Evolutionary conservation across 2,797 vertebrate genomes (phyloP), one percentile per base, ranked within the genome.

Genomic region (Rhadinocentrus ornatus): DNA sequence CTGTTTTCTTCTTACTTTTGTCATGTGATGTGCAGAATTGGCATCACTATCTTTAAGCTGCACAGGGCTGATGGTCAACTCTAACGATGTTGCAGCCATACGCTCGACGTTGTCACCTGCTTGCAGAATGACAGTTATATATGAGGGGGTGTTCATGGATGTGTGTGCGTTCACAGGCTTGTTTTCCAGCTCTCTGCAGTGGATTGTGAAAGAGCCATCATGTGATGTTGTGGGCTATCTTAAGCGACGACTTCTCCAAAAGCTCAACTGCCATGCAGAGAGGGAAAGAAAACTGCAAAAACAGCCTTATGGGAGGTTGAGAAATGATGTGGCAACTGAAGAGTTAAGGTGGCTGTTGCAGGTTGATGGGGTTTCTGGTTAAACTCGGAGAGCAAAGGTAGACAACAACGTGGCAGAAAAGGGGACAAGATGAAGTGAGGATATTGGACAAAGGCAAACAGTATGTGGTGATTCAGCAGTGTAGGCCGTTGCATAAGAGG

Each of bases 171-270:
- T 58, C 65, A 68, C 65, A 67, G 32, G 67, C 69, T 82, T 86
- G 72, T 92, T 92, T 90, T 90, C 78, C 73, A 90, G 84, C 77
- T 81, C 75, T 77, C 61, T 59, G 66, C 66, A 71, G 59, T 62
- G 75, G 59, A 85, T 90, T 90, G 89, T 64, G 80, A 83, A 88
- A 89, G 78, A 87, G 60, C 80, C 85, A 76, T 83, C 91, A 86
- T 87, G 88, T 94, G 93, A 93, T 53, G 46, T 84, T 80, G 69
- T 15, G 1, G 41, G 7, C 84, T 79, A 88, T 88, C 81, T 91
- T 90, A 85, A 89, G 89, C 86, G 86, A 86, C 90, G 74, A 94
- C 91, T 94, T 94, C 93, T 93, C 88, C 81, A 93, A 93, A 94
- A 93, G 77, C 77, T 72, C 72, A 92, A 92, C 92, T 70, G 92